Evolutionary conservation across 2,888 invertebrate species (phyloP).

Genomic region (Oligia latruncula): DNA sequence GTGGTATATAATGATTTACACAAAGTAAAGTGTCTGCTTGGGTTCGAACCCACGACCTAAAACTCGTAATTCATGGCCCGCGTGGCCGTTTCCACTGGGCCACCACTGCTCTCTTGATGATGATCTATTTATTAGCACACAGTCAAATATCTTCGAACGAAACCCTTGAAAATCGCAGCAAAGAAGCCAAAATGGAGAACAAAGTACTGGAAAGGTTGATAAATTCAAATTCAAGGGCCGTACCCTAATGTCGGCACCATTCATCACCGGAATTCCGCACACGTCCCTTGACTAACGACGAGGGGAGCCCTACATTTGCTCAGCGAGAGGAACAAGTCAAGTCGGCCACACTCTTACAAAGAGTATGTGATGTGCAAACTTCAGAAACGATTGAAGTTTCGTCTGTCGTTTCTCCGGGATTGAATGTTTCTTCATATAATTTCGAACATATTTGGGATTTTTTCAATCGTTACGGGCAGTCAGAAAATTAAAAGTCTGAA

Average conservation of each 20-base stretch:
- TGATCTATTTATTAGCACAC: not conserved
- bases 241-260: constrained; percentile 57
- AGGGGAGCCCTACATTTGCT: constrained; percentile 47
- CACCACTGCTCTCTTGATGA: not conserved
- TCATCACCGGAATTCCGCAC: constrained; percentile 65
- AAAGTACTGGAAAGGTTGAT: constrained; percentile 38
- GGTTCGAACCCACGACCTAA: no score
- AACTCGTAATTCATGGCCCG: not conserved
- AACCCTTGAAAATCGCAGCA: not conserved
- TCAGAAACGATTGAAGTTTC: not conserved
- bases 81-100: not conserved
- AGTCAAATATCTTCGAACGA: not conserved
- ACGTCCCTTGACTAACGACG: constrained; percentile 68
- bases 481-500: not conserved
- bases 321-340: constrained; percentile 57
- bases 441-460: not conserved
- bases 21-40: not conserved
- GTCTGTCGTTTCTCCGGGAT: not conserved
- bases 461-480: not conserved
- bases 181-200: not conserved
- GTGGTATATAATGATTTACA: not conserved
- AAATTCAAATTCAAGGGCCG: constrained; percentile 67
- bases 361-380: constrained; percentile 33
- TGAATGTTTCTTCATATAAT: constrained; percentile 11
- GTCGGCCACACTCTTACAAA: not conserved